phyloP scores from a whole-genome alignment of 2,797 vertebrate species.

The Pampus argenteus region DNA sequence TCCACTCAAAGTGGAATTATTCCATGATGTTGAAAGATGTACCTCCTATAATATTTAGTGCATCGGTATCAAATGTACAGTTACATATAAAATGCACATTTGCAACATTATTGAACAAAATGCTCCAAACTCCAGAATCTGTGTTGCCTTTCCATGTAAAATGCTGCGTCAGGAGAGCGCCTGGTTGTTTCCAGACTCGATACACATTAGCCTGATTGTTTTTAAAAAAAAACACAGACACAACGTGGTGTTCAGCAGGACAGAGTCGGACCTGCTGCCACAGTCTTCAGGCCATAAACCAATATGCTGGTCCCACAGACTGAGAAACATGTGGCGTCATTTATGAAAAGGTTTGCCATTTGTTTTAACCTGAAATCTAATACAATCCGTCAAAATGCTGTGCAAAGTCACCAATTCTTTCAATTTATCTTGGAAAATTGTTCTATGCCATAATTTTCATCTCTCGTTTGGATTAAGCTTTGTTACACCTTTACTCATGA shows the following conservation, averaged over 20 bases:
- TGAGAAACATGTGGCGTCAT: constrained; percentile 58
- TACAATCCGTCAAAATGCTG: background rate
- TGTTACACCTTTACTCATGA: constrained; percentile 24
- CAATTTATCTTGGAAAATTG: constrained; percentile 17
- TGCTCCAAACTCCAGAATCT: constrained; percentile 58
- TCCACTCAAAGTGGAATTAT: constrained; percentile 9
- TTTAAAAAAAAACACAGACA: constrained; percentile 46
- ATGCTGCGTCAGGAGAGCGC: constrained; percentile 61
- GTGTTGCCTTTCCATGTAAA: constrained; percentile 62
- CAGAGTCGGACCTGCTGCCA: constrained; percentile 59
- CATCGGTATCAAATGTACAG: constrained; percentile 40
- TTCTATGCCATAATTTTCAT: background rate
- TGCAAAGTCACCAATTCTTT: background rate
- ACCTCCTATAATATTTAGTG: constrained; percentile 39
- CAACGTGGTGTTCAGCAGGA: constrained; percentile 64
- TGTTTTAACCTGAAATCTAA: constrained; percentile 2
- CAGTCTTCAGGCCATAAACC: constrained; percentile 66
- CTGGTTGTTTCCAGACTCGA: constrained; percentile 53
- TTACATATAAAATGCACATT: constrained; percentile 39
- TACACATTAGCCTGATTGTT: constrained; percentile 50
- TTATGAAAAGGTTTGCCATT: constrained; percentile 65
- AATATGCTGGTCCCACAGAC: constrained; percentile 59
- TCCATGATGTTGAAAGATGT: constrained; percentile 21
- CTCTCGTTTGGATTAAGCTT: constrained; percentile 23
- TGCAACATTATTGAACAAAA: constrained; percentile 36